phyloP scores from a whole-genome alignment of 1,140 invertebrate genomes.

The Zaprionus inermis region DNA sequence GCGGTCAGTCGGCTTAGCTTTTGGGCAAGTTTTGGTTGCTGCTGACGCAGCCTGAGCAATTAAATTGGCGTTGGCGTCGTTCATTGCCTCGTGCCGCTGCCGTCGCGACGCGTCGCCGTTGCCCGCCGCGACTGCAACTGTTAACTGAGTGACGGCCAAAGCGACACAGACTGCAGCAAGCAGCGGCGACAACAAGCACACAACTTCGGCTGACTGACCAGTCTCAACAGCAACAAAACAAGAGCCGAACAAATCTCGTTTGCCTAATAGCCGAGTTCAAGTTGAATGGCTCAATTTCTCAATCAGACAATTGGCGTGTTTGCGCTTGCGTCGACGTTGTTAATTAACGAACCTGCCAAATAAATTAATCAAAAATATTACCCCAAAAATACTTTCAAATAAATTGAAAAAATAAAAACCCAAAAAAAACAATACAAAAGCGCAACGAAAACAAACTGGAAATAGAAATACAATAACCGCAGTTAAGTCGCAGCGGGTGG shows the following conservation, averaged over 20 bases:
- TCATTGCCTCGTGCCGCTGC: conserved; percentile 61
- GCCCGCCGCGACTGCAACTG: conserved; percentile 61
- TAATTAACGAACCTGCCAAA: conserved; percentile 48
- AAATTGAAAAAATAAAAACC: background rate
- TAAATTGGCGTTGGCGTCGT: conserved; percentile 63
- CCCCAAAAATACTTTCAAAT: conserved; percentile 45
- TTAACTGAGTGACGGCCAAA: conserved; percentile 60
- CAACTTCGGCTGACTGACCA: conserved; percentile 21
- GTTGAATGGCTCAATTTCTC: conserved; percentile 79
- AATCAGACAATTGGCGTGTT: conserved; percentile 60
- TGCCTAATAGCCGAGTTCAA: conserved; percentile 81
- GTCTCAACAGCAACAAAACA: conserved; percentile 2
- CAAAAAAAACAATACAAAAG: conserved; percentile 5
- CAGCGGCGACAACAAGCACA: conserved; percentile 13
- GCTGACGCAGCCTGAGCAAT: conserved; percentile 41
- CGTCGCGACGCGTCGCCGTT: background rate
- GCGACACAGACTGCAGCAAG: conserved; percentile 29
- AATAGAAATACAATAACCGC: conserved; percentile 1
- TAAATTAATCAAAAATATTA: conserved; percentile 45
- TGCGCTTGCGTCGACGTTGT: conserved; percentile 47
- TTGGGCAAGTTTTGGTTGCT: conserved; percentile 43
- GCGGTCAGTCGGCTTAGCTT: conserved; percentile 43
- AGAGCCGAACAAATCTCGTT: conserved; percentile 61
- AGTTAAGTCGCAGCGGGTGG: background rate
- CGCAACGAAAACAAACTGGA: conserved; percentile 2